Base-by-base conservation (phyloP, 2,888 invertebrate genomes). In the Drosophila mulleri region DNA sequence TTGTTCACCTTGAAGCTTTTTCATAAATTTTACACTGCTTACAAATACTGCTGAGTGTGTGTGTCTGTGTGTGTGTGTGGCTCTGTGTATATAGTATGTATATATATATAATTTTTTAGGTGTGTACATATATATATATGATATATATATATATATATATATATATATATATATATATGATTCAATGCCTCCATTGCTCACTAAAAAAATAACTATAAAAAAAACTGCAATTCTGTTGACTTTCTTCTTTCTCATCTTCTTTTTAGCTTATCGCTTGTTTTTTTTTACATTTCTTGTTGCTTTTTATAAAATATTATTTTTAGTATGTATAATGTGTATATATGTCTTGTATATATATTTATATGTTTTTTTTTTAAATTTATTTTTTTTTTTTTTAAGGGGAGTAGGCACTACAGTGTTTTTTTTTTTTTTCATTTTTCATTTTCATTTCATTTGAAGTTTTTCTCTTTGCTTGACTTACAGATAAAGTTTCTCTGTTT, bases 401-500 rank as follows among this genome's bases (percentile, higher is more conserved):
- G 91, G 91, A 89, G 89, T 91, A 91, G 91, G 91, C 91, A 91
- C 91, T 91, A 91, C 91, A 91, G 91, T 91, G 91, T 91, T 88
- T 78, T 29, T 48, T 29, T 39, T 39, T 39, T 37, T 48, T 44
- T 71, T 29, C 29, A 29, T 57, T 74, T 71, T 67, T 75, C 54
- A 72, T 73, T 70, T 70, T 73, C 67, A 62, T 72, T 75, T 44
- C n/a, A n/a, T n/a, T 41, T 62, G 62, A 57, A 57, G 44, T 63
- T 67, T 32, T 62, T 67, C 57, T 59, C 50, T 72, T 72, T 75
- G 63, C 63, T 76, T 75, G 75, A 71, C 67, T 76, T 75, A 72
- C 62, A 48, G 47, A 26, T 82, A 75, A 67, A 68, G 66, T 68
- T 45, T 45, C 23, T 45, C 45, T 23, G 20, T 72, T 65, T 58